Evolutionary conservation across 2,888 invertebrate genomes (phyloP), one percentile per base, ranked within the genome.

Genomic region (Lepidochrysops patricia): DNA sequence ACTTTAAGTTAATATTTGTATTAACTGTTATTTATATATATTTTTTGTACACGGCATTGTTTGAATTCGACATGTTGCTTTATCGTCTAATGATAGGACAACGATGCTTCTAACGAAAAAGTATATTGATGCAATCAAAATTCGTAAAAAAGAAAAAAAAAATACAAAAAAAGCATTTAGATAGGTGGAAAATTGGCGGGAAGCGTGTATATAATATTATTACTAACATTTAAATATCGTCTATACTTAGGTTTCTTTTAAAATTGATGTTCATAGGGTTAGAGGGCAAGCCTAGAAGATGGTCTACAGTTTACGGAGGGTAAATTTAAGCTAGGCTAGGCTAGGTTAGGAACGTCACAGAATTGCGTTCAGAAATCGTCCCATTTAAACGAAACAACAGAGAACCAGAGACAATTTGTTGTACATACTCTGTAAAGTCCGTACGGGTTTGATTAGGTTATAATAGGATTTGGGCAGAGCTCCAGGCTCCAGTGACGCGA

Each of bases 341-440:
- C 73, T 82, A 84, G 79, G 74, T 72, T 77, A 75, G 74, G 74
- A 78, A 82, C 87, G 86, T 86, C 87, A 85, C 86, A 84, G 87
- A 83, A 84, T 80, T 79, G 73, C 72, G 72, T 66, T 15, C 7
- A 12, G 19, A 59, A 35, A 26, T 29, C 52, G 58, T 25, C 50
- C 35, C 27, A 35, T 52, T 35, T 13, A 35, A 27, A 23, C 29
- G 52, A 27, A 26, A 13, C 1, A 5, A 1, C 4, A 25, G 12
- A 25, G 12, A 56, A 26, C 9, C 25, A 34, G 48, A 58, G 58
- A 61, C 29, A 61, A 63, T 58, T 43, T 52, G 49, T 58, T 43
- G 52, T 5, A 57, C 26, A 5, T 48, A 50, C 37, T 57, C 34
- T 43, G 37, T 35, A 25, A 50, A 60, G 19, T 57, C 49, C 60